These are phyloP conservation scores for Melipona quadrifasciata DNA, from an alignment of 1,140 invertebrate genomes.

Conservation along the genomic window DNA sequence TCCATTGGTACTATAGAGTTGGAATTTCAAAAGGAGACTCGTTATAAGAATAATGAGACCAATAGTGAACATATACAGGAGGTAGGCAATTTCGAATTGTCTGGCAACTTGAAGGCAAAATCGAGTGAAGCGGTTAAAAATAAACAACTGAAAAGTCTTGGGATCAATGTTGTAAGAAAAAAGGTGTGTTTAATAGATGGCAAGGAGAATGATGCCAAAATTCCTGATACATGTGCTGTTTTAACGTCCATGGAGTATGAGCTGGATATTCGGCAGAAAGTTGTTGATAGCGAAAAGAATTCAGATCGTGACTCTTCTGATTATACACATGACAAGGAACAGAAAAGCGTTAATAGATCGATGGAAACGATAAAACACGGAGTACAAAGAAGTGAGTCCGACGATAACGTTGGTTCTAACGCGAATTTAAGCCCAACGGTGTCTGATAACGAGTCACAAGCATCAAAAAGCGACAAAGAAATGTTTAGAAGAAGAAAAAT, in stretches of 20 bases:
- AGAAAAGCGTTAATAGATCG: neutral
- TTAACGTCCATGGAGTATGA: conserved; percentile 50
- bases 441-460: neutral
- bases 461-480: neutral
- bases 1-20: conserved; percentile 68
- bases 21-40: conserved; percentile 66
- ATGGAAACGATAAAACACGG: neutral
- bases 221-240: conserved; percentile 11
- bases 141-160: conserved; percentile 1
- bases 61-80: conserved; percentile 14
- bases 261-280: conserved; percentile 22
- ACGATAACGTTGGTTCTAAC: neutral
- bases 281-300: conserved; percentile 23
- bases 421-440: neutral
- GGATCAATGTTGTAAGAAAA: neutral
- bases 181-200: conserved; percentile 19
- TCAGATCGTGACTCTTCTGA: conserved; percentile 2
- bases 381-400: neutral
- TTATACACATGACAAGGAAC: neutral
- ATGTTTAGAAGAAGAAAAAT: neutral
- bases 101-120: conserved; percentile 21
- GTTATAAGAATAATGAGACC: conserved; percentile 15
- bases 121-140: neutral
- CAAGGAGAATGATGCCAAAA: conserved; percentile 4
- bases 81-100: conserved; percentile 37